Percentiles rank a stretch among this genome's conserved stretches.
Conservation (phyloP, 2,797 vertebrate genomes). For the Hafferia zeledoni region DNA sequence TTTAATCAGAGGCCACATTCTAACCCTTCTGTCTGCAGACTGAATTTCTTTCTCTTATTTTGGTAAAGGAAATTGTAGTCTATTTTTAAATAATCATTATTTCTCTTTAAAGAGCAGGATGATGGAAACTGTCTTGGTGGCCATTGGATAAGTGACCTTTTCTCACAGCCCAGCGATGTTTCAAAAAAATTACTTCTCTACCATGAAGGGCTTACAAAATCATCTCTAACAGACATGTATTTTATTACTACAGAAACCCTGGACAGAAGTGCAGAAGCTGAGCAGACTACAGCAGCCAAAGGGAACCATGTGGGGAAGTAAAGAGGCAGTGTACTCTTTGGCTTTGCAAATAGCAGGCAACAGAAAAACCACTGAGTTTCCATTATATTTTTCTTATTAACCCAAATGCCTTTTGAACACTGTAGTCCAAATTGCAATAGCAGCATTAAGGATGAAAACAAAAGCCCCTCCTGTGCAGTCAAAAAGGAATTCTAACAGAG, state of each 20-base stretch:
- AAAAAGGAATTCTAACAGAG: neutral
- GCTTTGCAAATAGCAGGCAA: neutral
- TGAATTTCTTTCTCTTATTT: neutral
- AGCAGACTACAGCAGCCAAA: conserved; percentile 9
- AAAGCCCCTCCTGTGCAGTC: neutral
- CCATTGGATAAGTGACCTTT: neutral
- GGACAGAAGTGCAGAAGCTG: neutral
- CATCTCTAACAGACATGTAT: neutral
- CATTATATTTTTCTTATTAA: neutral
- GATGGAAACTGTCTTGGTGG: neutral
- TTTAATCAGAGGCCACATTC: neutral
- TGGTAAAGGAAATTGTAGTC: neutral
- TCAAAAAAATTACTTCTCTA: neutral
- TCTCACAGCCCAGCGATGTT: neutral
- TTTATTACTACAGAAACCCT: neutral
- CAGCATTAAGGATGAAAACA: neutral
- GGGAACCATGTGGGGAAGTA: neutral
- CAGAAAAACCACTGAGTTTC: neutral
- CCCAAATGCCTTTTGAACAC: neutral
- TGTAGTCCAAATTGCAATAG: neutral
- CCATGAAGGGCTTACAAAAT: neutral
- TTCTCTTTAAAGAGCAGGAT: neutral
- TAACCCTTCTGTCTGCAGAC: neutral
- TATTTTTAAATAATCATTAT: neutral
- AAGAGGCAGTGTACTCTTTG: neutral